Conservation (phyloP, 2,797 vertebrate genomes). For the Cetoscarus ocellatus region DNA sequence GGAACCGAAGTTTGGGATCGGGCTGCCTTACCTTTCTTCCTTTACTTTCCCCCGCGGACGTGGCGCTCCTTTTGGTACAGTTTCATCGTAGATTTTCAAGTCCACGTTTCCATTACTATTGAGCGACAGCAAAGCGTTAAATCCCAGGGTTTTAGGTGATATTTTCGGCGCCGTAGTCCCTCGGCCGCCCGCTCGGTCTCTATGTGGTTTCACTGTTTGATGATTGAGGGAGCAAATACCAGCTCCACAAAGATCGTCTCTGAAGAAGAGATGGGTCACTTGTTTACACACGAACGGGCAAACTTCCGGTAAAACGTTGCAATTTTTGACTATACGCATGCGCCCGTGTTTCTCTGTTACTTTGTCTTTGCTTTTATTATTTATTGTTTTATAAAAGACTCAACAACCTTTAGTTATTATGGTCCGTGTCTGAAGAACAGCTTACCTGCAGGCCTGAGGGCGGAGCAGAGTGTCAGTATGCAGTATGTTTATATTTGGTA, state of each 20-base stretch:
- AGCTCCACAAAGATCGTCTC: constrained; percentile 51
- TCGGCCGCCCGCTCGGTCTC: neutral
- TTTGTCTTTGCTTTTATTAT: no score
- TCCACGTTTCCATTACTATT: neutral
- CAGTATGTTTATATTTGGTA: no score
- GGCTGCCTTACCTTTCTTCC: constrained; percentile 40
- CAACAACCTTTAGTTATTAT: no score
- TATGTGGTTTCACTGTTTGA: constrained; percentile 32
- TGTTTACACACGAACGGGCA: rapidly evolving
- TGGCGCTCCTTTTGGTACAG: neutral
- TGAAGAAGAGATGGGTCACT: rapidly evolving
- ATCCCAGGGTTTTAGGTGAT: constrained; percentile 5
- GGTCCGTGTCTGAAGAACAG: no score
- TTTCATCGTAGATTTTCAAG: constrained; percentile 2
- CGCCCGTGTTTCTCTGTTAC: neutral
- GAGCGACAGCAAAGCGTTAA: neutral
- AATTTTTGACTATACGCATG: neutral
- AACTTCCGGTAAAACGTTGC: neutral
- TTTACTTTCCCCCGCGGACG: neutral
- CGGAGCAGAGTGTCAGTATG: no score
- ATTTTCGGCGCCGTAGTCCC: neutral
- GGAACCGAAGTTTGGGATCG: constrained; percentile 42
- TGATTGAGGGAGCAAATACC: constrained; percentile 33
- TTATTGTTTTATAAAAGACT: no score
- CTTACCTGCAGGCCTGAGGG: no score